Evolutionary conservation across 2,888 invertebrate genomes (phyloP).

Genomic region (Synergus umbraculus): DNA sequence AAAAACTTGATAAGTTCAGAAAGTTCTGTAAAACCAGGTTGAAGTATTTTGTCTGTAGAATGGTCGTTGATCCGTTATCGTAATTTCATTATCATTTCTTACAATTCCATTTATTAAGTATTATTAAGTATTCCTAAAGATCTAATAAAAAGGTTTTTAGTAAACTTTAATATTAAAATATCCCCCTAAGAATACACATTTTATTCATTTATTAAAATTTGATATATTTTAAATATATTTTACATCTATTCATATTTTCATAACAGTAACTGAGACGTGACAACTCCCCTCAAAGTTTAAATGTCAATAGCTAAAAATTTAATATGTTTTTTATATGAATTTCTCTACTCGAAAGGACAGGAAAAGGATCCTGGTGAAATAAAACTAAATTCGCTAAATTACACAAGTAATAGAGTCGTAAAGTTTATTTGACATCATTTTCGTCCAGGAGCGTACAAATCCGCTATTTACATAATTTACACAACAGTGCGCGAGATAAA

Average conservation of each 20-base stretch:
- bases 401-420: conserved; percentile 58
- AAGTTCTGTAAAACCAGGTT: background rate
- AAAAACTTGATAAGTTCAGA: background rate
- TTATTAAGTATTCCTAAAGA: too few relatives aligned
- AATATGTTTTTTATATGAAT: background rate
- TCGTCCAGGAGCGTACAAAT: conserved; percentile 59
- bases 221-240: too few relatives aligned
- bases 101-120: background rate
- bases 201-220: too few relatives aligned
- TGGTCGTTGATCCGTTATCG: background rate
- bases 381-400: conserved; percentile 31
- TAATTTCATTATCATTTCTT: background rate
- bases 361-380: background rate
- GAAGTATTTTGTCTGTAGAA: background rate
- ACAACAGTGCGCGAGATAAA: conserved; percentile 48
- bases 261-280: too few relatives aligned
- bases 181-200: too few relatives aligned
- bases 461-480: conserved; percentile 73
- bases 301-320: background rate
- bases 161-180: too few relatives aligned
- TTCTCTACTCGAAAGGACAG: background rate
- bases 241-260: too few relatives aligned
- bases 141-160: too few relatives aligned
- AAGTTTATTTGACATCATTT: conserved; percentile 65
- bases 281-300: background rate